Percentiles rank a stretch among this genome's conserved stretches.
Conservation (phyloP, 2,113 vertebrate genomes). For the Henicopernis longicauda region DNA sequence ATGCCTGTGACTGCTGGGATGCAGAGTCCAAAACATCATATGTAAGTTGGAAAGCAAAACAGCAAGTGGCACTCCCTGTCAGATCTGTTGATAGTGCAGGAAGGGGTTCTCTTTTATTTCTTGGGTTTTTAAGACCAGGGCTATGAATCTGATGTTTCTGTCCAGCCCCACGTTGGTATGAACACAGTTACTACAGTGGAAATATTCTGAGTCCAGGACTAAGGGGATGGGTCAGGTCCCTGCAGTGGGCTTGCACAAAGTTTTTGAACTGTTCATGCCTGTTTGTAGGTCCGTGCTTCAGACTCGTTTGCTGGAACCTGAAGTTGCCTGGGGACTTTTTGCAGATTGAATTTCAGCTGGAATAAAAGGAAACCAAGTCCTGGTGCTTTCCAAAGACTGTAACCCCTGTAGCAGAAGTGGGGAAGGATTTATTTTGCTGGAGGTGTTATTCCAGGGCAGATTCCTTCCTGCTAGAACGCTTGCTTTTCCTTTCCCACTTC, state of each 20-base stretch:
- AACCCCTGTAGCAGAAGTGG: not conserved
- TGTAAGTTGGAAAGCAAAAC: slow-evolving; percentile 69
- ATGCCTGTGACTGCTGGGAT: slow-evolving; percentile 99
- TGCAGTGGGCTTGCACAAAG: not conserved
- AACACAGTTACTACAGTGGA: not conserved
- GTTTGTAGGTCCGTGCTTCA: not conserved
- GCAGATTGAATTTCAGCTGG: not conserved
- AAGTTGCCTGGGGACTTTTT: not conserved
- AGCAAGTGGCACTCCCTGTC: not conserved
- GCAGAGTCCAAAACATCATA: slow-evolving; percentile 97
- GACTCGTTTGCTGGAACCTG: not conserved
- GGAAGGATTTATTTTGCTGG: not conserved
- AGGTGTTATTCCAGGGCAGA: not conserved
- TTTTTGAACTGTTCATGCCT: not conserved
- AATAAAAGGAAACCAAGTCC: not conserved
- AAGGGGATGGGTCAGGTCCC: not conserved
- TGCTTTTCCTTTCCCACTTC: not conserved
- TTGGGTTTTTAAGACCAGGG: not conserved
- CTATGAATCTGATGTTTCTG: not conserved
- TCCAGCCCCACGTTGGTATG: rapidly evolving
- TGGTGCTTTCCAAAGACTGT: not conserved
- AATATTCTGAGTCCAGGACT: not conserved
- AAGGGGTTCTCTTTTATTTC: not conserved
- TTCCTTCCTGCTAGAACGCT: not conserved
- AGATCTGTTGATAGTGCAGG: not conserved